phyloP scores from a whole-genome alignment of 2,888 invertebrate genomes.

The Cephus nigrinus region DNA sequence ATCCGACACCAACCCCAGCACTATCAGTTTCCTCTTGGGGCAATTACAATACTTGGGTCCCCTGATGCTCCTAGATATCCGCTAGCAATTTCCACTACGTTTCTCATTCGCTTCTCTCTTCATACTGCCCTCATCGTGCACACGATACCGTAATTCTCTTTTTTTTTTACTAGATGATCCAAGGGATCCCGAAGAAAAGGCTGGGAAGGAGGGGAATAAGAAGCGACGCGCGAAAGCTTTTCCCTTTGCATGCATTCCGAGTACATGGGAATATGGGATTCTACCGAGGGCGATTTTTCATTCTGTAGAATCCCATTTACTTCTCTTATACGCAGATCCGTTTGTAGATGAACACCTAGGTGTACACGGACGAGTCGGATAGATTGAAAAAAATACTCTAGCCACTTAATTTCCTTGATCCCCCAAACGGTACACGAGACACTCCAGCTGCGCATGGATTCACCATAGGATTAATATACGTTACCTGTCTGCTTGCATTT shows the following conservation, averaged over 20 bases:
- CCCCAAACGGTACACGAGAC: background rate
- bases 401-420: background rate
- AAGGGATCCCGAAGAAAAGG: background rate
- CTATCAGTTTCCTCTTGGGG: background rate
- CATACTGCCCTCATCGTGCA: background rate
- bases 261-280: background rate
- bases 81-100: background rate
- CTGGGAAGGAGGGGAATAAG: background rate
- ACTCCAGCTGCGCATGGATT: background rate
- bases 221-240: background rate
- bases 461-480: background rate
- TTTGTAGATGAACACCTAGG: background rate
- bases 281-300: background rate
- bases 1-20: background rate
- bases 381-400: background rate
- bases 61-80: background rate
- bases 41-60: background rate
- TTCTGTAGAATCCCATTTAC: background rate
- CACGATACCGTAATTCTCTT: background rate
- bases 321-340: background rate
- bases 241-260: background rate
- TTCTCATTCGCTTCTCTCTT: background rate
- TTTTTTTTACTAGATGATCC: background rate
- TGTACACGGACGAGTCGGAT: background rate
- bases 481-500: background rate